A percentile compares a stretch with the other conserved stretches of the same genome.
Conservation (phyloP, 2,797 vertebrate genomes). For the Cirrhinus molitorella region DNA sequence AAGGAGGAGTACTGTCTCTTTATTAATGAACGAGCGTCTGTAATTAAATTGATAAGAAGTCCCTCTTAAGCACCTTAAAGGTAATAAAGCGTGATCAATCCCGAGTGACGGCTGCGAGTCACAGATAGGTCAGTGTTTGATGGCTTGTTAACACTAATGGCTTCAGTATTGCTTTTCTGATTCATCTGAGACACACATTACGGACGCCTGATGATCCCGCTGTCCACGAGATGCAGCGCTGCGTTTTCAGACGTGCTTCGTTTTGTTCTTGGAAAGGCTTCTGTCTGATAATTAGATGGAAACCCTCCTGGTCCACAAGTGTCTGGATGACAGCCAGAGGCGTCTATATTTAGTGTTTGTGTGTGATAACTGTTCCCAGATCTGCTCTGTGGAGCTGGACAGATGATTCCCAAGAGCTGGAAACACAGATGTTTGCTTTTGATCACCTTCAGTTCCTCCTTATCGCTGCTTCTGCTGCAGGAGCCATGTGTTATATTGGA, state of each 20-base stretch:
- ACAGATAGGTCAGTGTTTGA: slow-evolving; percentile 48
- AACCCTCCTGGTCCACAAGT: slow-evolving; percentile 33
- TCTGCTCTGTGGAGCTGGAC: slow-evolving; percentile 15
- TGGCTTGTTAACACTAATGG: slow-evolving; percentile 47
- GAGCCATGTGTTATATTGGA: background rate
- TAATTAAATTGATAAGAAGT: slow-evolving; percentile 87
- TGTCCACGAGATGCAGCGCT: background rate
- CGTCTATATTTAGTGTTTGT: slow-evolving; percentile 22
- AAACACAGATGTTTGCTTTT: slow-evolving; percentile 11
- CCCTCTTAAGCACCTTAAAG: slow-evolving; percentile 84
- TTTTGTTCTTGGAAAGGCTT: slow-evolving; percentile 33
- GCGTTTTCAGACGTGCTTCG: background rate
- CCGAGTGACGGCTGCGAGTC: slow-evolving; percentile 71
- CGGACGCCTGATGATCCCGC: background rate
- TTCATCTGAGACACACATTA: background rate
- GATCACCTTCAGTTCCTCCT: background rate
- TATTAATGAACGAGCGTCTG: slow-evolving; percentile 80
- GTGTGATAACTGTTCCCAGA: slow-evolving; percentile 31
- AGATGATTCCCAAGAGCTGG: slow-evolving; percentile 27
- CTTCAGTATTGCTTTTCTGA: slow-evolving; percentile 72
- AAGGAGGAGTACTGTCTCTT: slow-evolving; percentile 65
- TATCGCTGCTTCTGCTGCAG: background rate
- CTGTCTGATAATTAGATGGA: slow-evolving; percentile 29
- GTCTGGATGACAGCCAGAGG: slow-evolving; percentile 28
- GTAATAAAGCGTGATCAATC: slow-evolving; percentile 84